Evolutionary conservation across 2,888 invertebrate genomes (phyloP), one percentile per base, ranked within the genome.

Genomic region (Lepidocyrtinus sp.): DNA sequence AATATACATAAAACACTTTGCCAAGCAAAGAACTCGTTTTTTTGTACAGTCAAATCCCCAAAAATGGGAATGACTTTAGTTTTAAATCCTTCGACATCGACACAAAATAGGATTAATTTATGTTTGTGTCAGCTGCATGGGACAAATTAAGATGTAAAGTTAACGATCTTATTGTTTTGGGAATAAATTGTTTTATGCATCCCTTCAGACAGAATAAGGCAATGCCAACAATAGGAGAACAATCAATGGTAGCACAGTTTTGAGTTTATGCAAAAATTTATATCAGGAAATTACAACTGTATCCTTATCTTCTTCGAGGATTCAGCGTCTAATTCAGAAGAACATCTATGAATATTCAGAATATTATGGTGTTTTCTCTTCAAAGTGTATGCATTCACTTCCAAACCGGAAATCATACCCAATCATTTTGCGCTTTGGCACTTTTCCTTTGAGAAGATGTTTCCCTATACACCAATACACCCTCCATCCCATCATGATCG

Each of bases 341-440:
- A n/a, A n/a, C n/a, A n/a, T n/a, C n/a, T n/a, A n/a, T n/a, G n/a
- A n/a, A n/a, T n/a, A n/a, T n/a, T n/a, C 36, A 7, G 36, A 5
- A 36, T 36, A 36, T 36, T 36, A 7, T 36, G 12, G 36, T 36
- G 12, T 7, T 5, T 7, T 36, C 36, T 36, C 36, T 36, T 36
- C 36, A 5, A 36, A 7, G 36, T 36, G 12, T 36, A 36, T 36
- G 5, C 25, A n/a, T n/a, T n/a, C n/a, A n/a, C n/a, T n/a, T n/a
- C n/a, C n/a, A n/a, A n/a, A n/a, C 72, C 82, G 82, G 82, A 82
- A 82, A 82, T 83, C 77, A 80, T 80, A 77, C 83, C 83, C 83
- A 82, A 81, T 83, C 84, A 84, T 84, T 85, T 83, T 82, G 83
- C 82, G 83, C 84, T 75, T 70, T 81, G 74, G 55, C 82, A 83